Evolutionary conservation across 1,140 invertebrate genomes (phyloP).

Genomic region (Apis mellifera): DNA sequence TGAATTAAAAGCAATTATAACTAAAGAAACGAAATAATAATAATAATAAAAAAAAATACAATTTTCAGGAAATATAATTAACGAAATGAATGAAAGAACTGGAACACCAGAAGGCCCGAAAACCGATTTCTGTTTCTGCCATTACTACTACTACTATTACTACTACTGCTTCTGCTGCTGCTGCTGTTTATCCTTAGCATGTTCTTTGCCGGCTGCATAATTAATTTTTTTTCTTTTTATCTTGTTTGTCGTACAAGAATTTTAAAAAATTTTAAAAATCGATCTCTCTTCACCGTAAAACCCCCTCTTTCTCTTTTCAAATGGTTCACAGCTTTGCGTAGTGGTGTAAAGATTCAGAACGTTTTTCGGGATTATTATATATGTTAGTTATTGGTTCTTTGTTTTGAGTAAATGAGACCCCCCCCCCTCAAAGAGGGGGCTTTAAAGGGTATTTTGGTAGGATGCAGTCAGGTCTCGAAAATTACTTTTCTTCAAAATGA

Average conservation of each 20-base stretch:
- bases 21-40: background rate
- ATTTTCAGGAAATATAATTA: slow-evolving; percentile 8
- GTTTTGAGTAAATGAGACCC: background rate
- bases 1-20: background rate
- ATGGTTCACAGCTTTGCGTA: slow-evolving; percentile 20
- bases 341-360: slow-evolving; percentile 5
- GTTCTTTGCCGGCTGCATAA: slow-evolving; percentile 21
- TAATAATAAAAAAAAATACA: background rate
- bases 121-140: slow-evolving; percentile 52
- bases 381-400: background rate
- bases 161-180: slow-evolving; percentile 17
- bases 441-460: background rate
- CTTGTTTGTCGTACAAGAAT: background rate
- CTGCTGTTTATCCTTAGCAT: slow-evolving; percentile 1
- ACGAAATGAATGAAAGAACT: slow-evolving; percentile 51
- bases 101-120: slow-evolving; percentile 68
- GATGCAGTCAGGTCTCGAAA: slow-evolving; percentile 33
- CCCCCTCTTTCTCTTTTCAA: slow-evolving; percentile 8
- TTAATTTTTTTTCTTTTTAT: background rate
- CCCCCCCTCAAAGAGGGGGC: slow-evolving; percentile 15
- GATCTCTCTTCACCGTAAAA: background rate
- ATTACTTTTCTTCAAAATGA: slow-evolving; percentile 22
- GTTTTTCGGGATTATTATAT: slow-evolving; percentile 22
- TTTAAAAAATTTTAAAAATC: background rate
- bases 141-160: slow-evolving; percentile 16